Base-by-base conservation (phyloP, 2,888 invertebrate genomes). In the Philaethria dido region DNA sequence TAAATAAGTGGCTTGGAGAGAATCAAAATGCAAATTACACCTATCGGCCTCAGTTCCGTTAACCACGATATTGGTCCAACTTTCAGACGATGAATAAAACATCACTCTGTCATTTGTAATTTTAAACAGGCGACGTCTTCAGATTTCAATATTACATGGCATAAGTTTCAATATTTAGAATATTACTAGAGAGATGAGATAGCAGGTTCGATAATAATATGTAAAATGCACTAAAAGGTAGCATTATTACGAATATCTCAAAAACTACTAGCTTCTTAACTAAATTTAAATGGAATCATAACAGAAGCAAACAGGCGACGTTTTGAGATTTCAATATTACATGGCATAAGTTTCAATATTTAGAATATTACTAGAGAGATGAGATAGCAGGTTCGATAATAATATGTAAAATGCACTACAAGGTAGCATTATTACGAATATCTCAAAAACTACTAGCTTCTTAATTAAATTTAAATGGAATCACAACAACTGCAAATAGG, bases 31-130 rank as follows among this genome's bases (percentile, higher is more conserved):
- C 60, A 73, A 75, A 75, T 74, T 69, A 66, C 72, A 70, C 66
- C 74, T 75, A 74, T 72, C 73, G 72, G 62, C 67, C 57, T 68
- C 42, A 60, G 60, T 62, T 66, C 69, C 68, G 65, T 59, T 68
- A 69, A 59, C 68, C 71, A 66, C 69, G 39, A 65, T 70, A 73
- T 83, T 82, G 79, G 79, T 75, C 79, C 77, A 84, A 86, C 81
- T 83, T 83, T 78, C 77, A 75, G 75, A 72, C 81, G 74, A 84
- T 89, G 89, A 88, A 89, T 89, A 85, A 89, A 81, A 84, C 85
- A 88, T 88, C 45, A 73, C 75, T 69, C 79, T 81, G 85, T 83
- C 88, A 87, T 86, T 84, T 86, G 84, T 85, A 83, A 86, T 86
- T 84, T 87, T 84, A 86, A 86, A 79, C 81, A 81, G 85, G 78